Conservation (phyloP, 2,888 invertebrate species). For the Aporophyla lueneburgensis region DNA sequence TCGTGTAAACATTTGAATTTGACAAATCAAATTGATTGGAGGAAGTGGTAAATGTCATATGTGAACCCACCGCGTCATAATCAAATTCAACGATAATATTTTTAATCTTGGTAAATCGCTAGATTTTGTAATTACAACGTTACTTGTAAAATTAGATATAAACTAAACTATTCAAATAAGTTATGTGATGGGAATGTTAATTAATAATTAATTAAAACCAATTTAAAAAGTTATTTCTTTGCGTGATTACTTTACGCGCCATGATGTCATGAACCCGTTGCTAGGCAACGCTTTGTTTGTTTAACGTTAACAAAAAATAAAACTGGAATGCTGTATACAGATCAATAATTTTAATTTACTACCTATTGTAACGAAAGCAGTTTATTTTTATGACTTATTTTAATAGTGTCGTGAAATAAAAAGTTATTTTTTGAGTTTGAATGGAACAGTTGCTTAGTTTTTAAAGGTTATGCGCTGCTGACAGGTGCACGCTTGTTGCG, state of each 20-base stretch:
- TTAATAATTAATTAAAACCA: constrained; percentile 11
- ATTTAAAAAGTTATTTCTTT: constrained; percentile 30
- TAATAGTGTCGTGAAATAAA: constrained; percentile 2
- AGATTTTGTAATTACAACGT: not conserved
- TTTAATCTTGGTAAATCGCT: not conserved
- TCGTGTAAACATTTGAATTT: constrained; percentile 62
- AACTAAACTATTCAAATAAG: not conserved
- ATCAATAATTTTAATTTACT: constrained; percentile 27
- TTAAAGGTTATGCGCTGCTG: constrained; percentile 23
- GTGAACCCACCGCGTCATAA: not conserved
- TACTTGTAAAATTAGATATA: not conserved
- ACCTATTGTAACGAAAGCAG: constrained; percentile 9
- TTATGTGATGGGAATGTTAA: not conserved
- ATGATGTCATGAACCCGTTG: constrained; percentile 43
- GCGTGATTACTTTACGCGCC: constrained; percentile 33
- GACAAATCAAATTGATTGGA: constrained; percentile 46
- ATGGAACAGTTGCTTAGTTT: constrained; percentile 15
- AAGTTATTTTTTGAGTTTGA: constrained; percentile 21
- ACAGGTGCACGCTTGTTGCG: constrained; percentile 28
- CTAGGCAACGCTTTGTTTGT: constrained; percentile 57
- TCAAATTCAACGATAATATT: constrained; percentile 26
- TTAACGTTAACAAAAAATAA: constrained; percentile 27
- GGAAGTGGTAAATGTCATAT: constrained; percentile 25
- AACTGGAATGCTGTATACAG: not conserved
- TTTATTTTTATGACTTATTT: constrained; percentile 8